Evolutionary conservation across 2,113 vertebrate species (phyloP).

Genomic region (Gymnocephalus cernua): DNA sequence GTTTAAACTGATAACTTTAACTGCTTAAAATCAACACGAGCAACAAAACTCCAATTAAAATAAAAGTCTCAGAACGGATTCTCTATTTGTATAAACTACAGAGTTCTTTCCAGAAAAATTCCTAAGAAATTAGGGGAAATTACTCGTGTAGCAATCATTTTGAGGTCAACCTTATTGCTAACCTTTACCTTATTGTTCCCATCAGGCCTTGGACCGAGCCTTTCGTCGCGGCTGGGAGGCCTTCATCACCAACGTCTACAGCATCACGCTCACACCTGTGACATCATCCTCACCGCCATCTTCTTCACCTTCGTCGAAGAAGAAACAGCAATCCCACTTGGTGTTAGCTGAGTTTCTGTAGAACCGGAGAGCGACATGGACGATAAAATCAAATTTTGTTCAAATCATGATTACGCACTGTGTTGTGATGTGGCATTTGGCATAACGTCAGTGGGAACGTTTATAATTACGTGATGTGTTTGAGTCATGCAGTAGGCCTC

Average conservation of each 20-base stretch:
- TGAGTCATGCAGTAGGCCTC: constrained; percentile 5
- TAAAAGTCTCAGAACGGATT: background rate
- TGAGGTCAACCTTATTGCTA: background rate
- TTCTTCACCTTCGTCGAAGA: constrained; percentile 46
- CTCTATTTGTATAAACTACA: background rate
- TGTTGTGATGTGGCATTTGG: background rate
- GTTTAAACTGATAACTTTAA: background rate
- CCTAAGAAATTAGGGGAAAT: background rate
- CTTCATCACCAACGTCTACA: constrained; percentile 85
- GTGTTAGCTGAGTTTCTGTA: constrained; percentile 76
- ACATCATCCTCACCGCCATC: constrained; percentile 47
- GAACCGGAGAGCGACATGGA: background rate
- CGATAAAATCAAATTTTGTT: background rate
- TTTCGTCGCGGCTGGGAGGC: constrained; percentile 85
- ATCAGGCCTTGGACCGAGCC: constrained; percentile 82
- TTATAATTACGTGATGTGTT: background rate
- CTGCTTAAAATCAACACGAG: background rate
- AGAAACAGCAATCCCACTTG: constrained; percentile 28
- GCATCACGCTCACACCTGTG: constrained; percentile 79
- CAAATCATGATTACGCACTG: background rate
- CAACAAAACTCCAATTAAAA: background rate
- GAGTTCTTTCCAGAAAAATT: background rate
- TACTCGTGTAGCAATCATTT: background rate
- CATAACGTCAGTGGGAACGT: background rate
- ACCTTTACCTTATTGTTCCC: constrained; percentile 11